Evolutionary conservation across 2,113 vertebrate species (phyloP), one percentile per base, ranked within the genome.

Genomic region (Numenius arquata): DNA sequence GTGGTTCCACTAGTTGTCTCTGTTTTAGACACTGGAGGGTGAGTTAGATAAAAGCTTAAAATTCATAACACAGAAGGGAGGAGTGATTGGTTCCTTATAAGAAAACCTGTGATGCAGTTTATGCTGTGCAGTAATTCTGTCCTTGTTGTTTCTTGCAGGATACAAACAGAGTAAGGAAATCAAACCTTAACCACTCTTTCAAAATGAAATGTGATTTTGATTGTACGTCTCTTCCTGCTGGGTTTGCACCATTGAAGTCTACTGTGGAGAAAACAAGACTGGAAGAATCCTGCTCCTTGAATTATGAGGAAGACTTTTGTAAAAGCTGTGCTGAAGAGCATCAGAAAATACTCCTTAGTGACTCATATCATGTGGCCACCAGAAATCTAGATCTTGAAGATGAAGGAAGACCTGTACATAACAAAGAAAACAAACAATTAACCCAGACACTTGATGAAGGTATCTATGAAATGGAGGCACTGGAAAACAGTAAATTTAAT

Each of bases 381-480:
- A 93, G 53, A 27, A 89, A 36, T 88, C 26, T 63, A 72, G 88
- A 89, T 70, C 71, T 89, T 79, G 89, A 98, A 89, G 88, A 95
- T 58, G 97, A 97, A 92, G 92, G 58, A 63, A 97, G 91, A 52
- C 96, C 89, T 15, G 55, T 97, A 38, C 88, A 98, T 92, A 98
- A 98, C 79, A 98, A 98, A 94, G 98, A 98, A 97, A 98, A 98
- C 85, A 95, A 89, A 25, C 84, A 86, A 67, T 59, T 95, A 55
- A 79, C 75, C 6, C 95, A 87, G 50, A 90, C 71, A 55, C 81
- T 95, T 86, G 88, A 76, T 65, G 83, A 84, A 62, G 85, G 47
- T 52, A 50, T 95, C 32, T 91, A 21, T 93, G 97, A 98, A 80
- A 53, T 50, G 12, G 97, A 97, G 55, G 90, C 95, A 71, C 38